Evolutionary conservation across 2,113 vertebrate genomes (phyloP), one percentile per base, ranked within the genome.

Genomic region (Bagarius yarrelli): DNA sequence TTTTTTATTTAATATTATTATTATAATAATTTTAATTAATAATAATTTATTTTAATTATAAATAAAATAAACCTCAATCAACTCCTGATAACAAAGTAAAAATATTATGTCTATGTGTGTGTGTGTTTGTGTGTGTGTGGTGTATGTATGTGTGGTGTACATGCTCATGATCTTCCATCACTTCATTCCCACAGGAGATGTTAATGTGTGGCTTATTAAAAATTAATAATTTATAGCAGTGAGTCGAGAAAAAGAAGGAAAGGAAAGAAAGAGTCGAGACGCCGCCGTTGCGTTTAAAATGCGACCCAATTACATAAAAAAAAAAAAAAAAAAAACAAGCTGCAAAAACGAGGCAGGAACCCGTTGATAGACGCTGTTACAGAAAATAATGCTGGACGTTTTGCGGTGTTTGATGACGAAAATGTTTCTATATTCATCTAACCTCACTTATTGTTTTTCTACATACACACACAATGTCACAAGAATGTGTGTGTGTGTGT

Each of bases 181-280:
- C 3, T 74, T 76, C 50, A 77, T 63, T 74, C 75, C 56, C 69
- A 52, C 34, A 70, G 40, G 70, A 69, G 76, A 86, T 63, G 83
- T 83, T 85, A 85, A 89, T 79, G 79, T 81, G 76, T n/a, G 80
- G 80, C 85, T 90, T 89, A 90, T 90, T 88, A 87, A 91, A 88
- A 87, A 87, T 90, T 50, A 90, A 89, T 89, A 85, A 91, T 90
- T 92, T 85, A 91, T 86, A 75, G 73, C 76, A 67, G 69, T 76
- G 70, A 81, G 50, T 76, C 74, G n/a, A 27, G 19, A 63, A 25
- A 44, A 50, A 27, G 27, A n/a, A 16, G 34, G 12, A 55, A 16
- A 19, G 53, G 27, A n/a, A 16, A 34, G 12, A 55, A 16, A 19
- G 53, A 59, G 19, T 76, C 74, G 34, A 18, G 50, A 67, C 25